phyloP scores from a whole-genome alignment of 35 echinoderm and acorn worm species.

The Eucidaris tribuloides region DNA sequence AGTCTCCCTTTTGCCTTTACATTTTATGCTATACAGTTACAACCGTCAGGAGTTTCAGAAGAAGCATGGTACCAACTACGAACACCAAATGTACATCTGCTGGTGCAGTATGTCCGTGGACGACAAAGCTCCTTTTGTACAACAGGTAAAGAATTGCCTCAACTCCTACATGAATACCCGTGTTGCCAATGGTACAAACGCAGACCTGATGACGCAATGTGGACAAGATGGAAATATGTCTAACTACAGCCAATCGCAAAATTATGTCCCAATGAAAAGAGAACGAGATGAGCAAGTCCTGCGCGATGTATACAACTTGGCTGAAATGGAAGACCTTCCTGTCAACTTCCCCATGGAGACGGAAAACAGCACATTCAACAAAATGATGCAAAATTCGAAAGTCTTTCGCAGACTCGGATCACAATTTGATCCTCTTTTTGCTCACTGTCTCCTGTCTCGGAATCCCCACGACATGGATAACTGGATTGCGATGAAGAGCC shows the following conservation, averaged over 20 bases:
- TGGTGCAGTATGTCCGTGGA: background rate
- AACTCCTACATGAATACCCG: too few relatives aligned
- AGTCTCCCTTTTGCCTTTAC: too few relatives aligned
- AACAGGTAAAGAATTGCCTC: background rate
- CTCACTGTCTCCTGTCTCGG: background rate
- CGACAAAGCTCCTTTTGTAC: background rate
- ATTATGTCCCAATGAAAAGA: too few relatives aligned
- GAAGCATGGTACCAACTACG: background rate
- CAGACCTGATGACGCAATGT: too few relatives aligned
- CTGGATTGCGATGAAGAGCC: slow-evolving; percentile 8
- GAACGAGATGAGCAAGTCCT: background rate
- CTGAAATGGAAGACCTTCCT: background rate
- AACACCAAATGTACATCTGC: background rate
- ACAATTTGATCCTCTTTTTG: background rate
- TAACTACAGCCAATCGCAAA: too few relatives aligned
- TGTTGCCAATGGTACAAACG: too few relatives aligned
- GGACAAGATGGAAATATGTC: too few relatives aligned
- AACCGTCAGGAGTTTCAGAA: background rate
- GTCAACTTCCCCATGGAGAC: background rate
- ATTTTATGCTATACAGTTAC: background rate
- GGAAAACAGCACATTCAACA: background rate
- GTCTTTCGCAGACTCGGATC: background rate
- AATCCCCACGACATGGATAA: slow-evolving; percentile 7
- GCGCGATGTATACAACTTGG: background rate
- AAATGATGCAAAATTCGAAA: background rate